phyloP scores from a whole-genome alignment of 2,113 vertebrate species.

The Erythrocercus mccallii region DNA sequence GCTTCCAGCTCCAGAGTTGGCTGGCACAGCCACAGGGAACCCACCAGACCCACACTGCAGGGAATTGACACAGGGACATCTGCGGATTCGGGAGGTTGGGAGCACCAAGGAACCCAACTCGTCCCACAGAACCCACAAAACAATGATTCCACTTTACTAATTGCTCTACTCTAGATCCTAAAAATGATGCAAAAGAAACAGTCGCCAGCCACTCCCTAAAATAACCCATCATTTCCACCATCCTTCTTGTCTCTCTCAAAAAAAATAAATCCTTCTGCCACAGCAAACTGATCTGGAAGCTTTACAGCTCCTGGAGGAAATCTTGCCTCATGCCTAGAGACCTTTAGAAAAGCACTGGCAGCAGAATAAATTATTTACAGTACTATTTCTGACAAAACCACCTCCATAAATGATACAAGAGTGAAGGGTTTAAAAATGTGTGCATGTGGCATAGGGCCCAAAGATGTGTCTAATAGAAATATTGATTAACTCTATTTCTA shows the following conservation, averaged over 20 bases:
- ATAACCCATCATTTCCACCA: constrained; percentile 22
- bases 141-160: not conserved
- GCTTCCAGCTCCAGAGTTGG: fast-evolving
- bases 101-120: not conserved
- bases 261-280: constrained; percentile 10
- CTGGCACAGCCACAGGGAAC: fast-evolving
- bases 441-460: constrained; percentile 21
- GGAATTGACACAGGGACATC: fast-evolving
- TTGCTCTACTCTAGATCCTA: not conserved
- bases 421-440: constrained; percentile 56
- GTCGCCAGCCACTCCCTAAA: not conserved
- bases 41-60: fast-evolving
- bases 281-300: constrained; percentile 36
- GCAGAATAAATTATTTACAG: constrained; percentile 65
- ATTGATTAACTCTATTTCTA: constrained; percentile 35
- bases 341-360: constrained; percentile 58
- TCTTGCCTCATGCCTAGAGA: constrained; percentile 34
- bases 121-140: not conserved
- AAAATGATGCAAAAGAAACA: not conserved
- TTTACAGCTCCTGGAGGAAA: constrained; percentile 53
- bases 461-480: constrained; percentile 41
- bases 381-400: constrained; percentile 61
- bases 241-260: not conserved
- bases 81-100: fast-evolving
- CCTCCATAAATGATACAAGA: constrained; percentile 65